A percentile compares a stretch with the other conserved stretches of the same genome.
Evolutionary conservation across 1,140 invertebrate genomes (phyloP).

Genomic region (Sycobia sp.): DNA sequence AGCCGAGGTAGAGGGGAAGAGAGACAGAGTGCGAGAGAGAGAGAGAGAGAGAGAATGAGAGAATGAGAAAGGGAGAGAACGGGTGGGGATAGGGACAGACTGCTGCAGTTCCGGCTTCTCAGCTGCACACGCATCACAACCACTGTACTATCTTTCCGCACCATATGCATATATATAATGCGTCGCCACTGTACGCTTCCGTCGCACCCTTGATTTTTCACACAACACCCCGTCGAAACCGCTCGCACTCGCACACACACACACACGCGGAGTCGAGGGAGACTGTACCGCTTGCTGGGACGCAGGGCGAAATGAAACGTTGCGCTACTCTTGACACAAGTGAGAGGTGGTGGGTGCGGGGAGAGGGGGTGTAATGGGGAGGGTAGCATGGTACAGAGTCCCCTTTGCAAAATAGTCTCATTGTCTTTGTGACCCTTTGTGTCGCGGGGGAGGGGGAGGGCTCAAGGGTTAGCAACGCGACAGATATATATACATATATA

Average conservation of each 20-base stretch:
- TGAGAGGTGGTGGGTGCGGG: not conserved
- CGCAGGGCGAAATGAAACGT: constrained; percentile 2
- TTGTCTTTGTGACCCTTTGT: constrained; percentile 27
- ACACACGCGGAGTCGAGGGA: too few relatives aligned
- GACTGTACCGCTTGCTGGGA: too few relatives aligned
- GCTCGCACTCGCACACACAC: constrained; percentile 6
- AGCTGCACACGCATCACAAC: too few relatives aligned
- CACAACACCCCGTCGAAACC: not conserved
- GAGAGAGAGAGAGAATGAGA: too few relatives aligned
- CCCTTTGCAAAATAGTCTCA: constrained; percentile 24
- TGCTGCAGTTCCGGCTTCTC: not conserved
- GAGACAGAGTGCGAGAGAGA: too few relatives aligned
- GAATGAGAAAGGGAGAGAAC: not conserved
- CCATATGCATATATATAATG: not conserved
- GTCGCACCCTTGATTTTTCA: constrained; percentile 17
- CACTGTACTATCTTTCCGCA: not conserved
- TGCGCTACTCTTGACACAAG: not conserved
- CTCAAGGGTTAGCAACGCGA: too few relatives aligned
- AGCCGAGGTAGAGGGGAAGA: too few relatives aligned
- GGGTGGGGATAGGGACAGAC: not conserved
- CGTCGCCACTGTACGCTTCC: not conserved
- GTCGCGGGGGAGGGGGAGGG: not conserved
- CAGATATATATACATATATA: too few relatives aligned
- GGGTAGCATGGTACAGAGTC: not conserved
- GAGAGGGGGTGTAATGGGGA: not conserved